Percentiles rank a stretch among this genome's conserved stretches.
Conservation (phyloP, 2,113 vertebrate genomes). For the Gopherus flavomarginatus region DNA sequence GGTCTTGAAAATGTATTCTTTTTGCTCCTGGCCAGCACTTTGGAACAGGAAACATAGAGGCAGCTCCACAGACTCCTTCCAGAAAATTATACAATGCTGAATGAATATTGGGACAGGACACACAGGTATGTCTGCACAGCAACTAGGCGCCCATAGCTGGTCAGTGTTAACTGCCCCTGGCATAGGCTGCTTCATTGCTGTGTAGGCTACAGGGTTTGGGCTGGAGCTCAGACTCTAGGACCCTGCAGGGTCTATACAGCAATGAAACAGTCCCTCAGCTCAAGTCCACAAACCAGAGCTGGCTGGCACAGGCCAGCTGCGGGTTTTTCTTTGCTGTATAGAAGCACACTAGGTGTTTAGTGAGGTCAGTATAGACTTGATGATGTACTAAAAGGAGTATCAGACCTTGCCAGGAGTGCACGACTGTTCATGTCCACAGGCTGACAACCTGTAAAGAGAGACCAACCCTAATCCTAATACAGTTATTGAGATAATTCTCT, state of each 20-base stretch:
- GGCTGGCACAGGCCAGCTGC: neutral
- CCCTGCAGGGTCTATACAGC: neutral
- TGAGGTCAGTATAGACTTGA: rapidly evolving
- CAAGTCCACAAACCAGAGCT: neutral
- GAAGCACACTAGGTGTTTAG: neutral
- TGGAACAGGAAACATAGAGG: neutral
- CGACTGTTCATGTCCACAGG: neutral
- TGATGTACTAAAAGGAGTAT: neutral
- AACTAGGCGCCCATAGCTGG: neutral
- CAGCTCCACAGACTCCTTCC: neutral
- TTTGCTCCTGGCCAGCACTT: neutral
- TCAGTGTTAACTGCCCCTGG: neutral
- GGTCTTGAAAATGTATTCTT: neutral
- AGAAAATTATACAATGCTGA: neutral
- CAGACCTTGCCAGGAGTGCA: rapidly evolving
- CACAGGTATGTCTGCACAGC: neutral
- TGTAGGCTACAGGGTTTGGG: neutral
- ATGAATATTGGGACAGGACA: neutral
- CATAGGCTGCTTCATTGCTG: neutral
- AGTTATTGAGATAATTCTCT: neutral
- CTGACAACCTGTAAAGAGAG: rapidly evolving
- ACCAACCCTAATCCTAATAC: neutral
- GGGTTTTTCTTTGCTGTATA: neutral
- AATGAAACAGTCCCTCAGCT: neutral
- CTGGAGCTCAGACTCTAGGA: too few relatives aligned